Evolutionary conservation across 2,888 invertebrate species (phyloP).

Genomic region (Lochmaea crataegi): DNA sequence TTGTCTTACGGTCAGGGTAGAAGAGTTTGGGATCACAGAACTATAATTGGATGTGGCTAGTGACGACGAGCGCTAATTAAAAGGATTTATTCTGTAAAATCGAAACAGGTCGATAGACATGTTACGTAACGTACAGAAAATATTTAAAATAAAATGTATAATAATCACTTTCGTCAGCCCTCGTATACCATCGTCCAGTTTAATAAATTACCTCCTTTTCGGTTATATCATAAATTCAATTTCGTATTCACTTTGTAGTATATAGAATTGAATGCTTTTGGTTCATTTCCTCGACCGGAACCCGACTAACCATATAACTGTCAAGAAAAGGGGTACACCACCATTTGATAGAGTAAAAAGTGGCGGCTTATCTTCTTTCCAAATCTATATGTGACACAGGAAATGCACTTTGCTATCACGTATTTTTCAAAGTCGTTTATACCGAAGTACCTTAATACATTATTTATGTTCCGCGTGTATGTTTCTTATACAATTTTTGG

Average conservation of each 20-base stretch:
- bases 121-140: no score
- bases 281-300: constrained; percentile 28
- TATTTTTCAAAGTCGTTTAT: constrained; percentile 26
- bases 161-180: no score
- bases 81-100: no score
- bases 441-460: constrained; percentile 25
- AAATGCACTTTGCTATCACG: constrained; percentile 30
- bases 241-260: neutral
- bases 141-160: no score
- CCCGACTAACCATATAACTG: constrained; percentile 22
- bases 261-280: neutral
- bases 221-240: neutral
- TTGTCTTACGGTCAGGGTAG: no score
- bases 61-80: no score
- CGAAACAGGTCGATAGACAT: no score
- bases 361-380: constrained; percentile 13
- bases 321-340: constrained; percentile 18
- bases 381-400: constrained; percentile 32
- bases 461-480: constrained; percentile 33
- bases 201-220: neutral
- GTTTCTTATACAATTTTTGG: neutral
- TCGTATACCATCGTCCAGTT: neutral
- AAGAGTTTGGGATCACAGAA: no score
- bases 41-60: no score
- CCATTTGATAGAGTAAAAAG: constrained; percentile 22